Conservation (phyloP, 2,113 vertebrate genomes). For the Bos taurus region DNA sequence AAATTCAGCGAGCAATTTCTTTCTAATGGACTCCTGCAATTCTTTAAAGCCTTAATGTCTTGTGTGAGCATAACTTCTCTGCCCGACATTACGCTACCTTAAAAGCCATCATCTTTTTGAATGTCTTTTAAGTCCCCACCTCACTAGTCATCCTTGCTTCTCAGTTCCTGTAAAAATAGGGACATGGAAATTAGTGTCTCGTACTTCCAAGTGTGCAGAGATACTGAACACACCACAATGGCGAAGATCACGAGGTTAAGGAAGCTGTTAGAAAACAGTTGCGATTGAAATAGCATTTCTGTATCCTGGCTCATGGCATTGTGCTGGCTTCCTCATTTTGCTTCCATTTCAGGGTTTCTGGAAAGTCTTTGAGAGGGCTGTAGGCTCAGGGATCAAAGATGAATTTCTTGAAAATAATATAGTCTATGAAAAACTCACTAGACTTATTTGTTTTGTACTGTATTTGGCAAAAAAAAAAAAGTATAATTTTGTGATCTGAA, state of each 20-base stretch:
- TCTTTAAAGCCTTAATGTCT: background rate
- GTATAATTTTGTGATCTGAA: background rate
- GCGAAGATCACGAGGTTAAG: background rate
- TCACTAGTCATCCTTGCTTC: background rate
- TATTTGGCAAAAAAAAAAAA: background rate
- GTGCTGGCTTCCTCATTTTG: background rate
- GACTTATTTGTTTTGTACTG: background rate
- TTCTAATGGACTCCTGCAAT: background rate
- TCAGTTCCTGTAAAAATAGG: background rate
- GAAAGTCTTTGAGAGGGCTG: background rate
- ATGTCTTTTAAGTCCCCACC: background rate
- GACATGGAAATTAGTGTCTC: background rate
- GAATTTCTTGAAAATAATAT: background rate
- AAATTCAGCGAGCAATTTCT: background rate
- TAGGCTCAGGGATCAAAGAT: background rate
- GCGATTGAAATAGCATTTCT: background rate
- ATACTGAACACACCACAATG: background rate
- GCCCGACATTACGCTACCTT: background rate
- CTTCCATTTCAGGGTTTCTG: background rate
- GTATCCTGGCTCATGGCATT: background rate
- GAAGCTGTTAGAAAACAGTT: background rate
- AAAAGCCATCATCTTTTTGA: background rate
- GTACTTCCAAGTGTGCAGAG: background rate
- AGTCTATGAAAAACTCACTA: background rate
- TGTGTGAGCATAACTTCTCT: background rate